Base-by-base conservation (phyloP, 2,797 vertebrate genomes). In the Acipenser oxyrinchus region DNA sequence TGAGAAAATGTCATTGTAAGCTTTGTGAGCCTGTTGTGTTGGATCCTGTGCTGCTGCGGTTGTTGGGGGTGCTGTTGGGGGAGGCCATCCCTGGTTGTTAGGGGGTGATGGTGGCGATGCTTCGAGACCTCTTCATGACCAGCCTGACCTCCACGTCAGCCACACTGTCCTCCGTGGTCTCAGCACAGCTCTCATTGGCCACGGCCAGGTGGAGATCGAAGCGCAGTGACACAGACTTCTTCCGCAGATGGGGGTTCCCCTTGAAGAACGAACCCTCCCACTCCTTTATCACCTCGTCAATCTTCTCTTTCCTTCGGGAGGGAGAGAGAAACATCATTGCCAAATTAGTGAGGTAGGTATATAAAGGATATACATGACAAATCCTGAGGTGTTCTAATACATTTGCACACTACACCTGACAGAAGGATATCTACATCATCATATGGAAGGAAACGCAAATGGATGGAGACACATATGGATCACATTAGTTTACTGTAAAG, bases 201-300 rank as follows among this genome's bases (percentile, higher is more conserved):
- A 92, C 90, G 0, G 88, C 88, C 87, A 99, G 89, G 79, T 98
- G 96, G 60, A 99, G 93, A 76, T 99, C 95, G 50, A 99, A 99
- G 60, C 96, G 94, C 77, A 99, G 81, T 0, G 96, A 99, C 74
- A 97, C 95, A 0, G 95, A 99, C 78, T 99, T 99, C 88, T 96
- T 99, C 68, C 95, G 86, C 76, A 99, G 82, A 66, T 91, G 94
- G 13, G 96, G 96, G 75, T 99, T 98, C 81, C 96, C 95, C 80
- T 94, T 91, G 85, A 99, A 99, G 87, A 99, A 96, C 4, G 96
- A 98, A 10, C 94, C 94, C 83, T 99, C 96, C 96, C 96, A 99
- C 77, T 96, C 92, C 78, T 93, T 95, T 59, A 99, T 98, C 66
- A 96, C 92, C 84, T 94, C 89, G 80, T 97, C 95, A 58, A 99